These are phyloP conservation scores for Bradypus variegatus DNA, from an alignment of 2,797 vertebrate genomes.

Conservation along the genomic window DNA sequence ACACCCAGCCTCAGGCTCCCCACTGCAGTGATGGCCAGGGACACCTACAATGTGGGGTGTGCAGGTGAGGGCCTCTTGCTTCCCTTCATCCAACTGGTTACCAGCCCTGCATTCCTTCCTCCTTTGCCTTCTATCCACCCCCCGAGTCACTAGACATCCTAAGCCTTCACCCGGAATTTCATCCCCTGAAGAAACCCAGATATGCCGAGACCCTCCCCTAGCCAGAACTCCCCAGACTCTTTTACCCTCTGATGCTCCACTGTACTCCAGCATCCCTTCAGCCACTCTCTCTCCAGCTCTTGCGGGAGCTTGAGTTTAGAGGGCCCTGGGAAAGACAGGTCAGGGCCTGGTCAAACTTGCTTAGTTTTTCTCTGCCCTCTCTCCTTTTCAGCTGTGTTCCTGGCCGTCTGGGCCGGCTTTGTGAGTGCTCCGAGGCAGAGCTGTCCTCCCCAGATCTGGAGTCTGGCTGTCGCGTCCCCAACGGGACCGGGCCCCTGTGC, in stretches of 20 bases:
- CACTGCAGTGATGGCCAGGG: constrained; percentile 71
- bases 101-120: not conserved
- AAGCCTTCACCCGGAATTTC: not conserved
- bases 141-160: not conserved
- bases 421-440: constrained; percentile 64
- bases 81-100: not conserved
- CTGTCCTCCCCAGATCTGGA: constrained; percentile 56
- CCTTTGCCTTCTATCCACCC: not conserved
- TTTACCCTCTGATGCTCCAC: not conserved
- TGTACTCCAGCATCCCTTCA: not conserved
- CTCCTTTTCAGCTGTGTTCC: constrained; percentile 68
- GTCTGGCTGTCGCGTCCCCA: constrained; percentile 62
- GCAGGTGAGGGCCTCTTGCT: constrained; percentile 70
- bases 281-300: not conserved
- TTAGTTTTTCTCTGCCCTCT: not conserved
- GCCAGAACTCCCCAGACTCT: not conserved
- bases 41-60: constrained; percentile 74
- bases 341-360: not conserved
- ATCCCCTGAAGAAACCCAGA: not conserved
- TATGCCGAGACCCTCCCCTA: not conserved
- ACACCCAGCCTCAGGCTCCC: constrained; percentile 38
- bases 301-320: not conserved
- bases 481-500: constrained; percentile 70
- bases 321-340: not conserved
- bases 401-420: constrained; percentile 69